Evolutionary conservation across 2,113 vertebrate species (phyloP), one percentile per base, ranked within the genome.

Genomic region (Heterocephalus glaber): DNA sequence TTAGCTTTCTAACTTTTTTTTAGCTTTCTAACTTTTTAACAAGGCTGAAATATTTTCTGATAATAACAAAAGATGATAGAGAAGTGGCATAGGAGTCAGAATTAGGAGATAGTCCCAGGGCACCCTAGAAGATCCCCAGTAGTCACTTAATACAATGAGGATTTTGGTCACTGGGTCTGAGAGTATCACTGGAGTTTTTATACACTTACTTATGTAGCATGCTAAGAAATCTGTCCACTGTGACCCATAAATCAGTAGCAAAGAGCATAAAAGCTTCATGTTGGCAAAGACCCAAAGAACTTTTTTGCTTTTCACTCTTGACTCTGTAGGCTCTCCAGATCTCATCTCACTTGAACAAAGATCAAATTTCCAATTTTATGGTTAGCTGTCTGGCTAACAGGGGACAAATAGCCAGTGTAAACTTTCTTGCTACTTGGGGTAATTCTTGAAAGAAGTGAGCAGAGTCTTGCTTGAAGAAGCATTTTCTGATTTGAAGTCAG

Each of bases 401-500:
- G 44, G 4, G 44, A 35, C 47, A 79, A 52, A 49, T 9, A 56
- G 56, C 63, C 63, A 77, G 26, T n/a, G 1, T 47, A 68, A n/a
- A 61, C 38, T 66, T 90, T 84, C n/a, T 79, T 56, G 30, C 19
- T 22, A 82, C 38, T 60, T 52, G 65, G 76, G 10, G 83, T 20
- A 89, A 95, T 86, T 56, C 60, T 65, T 54, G 47, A 93, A 44
- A 66, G 72, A 86, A 72, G 30, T 83, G 52, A 19, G 52, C 35
- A 86, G 17, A 79, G n/a, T 17, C 44, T 19, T 63, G 22, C n/a
- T 88, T 92, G 52, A 44, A 85, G 41, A 93, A 79, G 26, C 35
- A 68, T 81, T 90, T n/a, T 92, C 68, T n/a, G n/a, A 88, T 68
- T 74, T 94, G 24, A 91, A 61, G 41, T 86, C 44, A 81, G 13